Base-by-base conservation (phyloP, 2,888 invertebrate genomes). In the Tridacna crocea region DNA sequence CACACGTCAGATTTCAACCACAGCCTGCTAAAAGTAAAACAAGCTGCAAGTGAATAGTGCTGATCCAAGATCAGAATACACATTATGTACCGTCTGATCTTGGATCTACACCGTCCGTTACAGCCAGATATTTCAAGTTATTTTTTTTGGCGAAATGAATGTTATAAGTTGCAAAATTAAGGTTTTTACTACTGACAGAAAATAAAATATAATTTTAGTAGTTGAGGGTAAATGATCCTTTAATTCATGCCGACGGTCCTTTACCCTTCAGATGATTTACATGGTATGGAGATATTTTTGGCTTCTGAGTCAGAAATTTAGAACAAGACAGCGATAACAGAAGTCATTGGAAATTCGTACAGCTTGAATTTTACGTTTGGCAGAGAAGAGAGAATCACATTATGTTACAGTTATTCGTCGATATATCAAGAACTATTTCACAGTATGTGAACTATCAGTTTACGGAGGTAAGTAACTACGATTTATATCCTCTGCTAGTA, bases 401-500 rank as follows among this genome's bases (percentile, higher is more conserved):
- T 68, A 68, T n/a, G 27, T 68, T 13, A 27, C 24, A n/a, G 19
- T 68, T 2, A 68, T 8, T 46, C 36, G 36, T 11, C 13, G 24
- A 0, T 1, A 47, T 8, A 68, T 12, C 13, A 46, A 2, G 2
- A 13, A 68, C 36, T 46, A 47, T 47, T 68, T 68, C 19, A n/a
- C 46, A n/a, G n/a, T 68, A 0, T 68, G 68, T 68, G 68, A 68
- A 47, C 68, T 68, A 10, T n/a, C 36, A n/a, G 68, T 68, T 10
- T 68, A 68, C 46, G 46, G 15, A 19, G 68, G 68, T 68, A 68
- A 63, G 27, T 55, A 55, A 19, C 55, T 1, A 17, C 36, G 8
- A 36, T 36, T 36, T 36, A 36, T 36, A 36, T 36, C 8, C 8
- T 36, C 2, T 36, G 8, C 3, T 36, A 36, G 36, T 36, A 8